Percentiles rank a stretch among this genome's conserved stretches.
phyloP scores from a whole-genome alignment of 2,797 vertebrate genomes.

The Gallinago nigripennis region DNA sequence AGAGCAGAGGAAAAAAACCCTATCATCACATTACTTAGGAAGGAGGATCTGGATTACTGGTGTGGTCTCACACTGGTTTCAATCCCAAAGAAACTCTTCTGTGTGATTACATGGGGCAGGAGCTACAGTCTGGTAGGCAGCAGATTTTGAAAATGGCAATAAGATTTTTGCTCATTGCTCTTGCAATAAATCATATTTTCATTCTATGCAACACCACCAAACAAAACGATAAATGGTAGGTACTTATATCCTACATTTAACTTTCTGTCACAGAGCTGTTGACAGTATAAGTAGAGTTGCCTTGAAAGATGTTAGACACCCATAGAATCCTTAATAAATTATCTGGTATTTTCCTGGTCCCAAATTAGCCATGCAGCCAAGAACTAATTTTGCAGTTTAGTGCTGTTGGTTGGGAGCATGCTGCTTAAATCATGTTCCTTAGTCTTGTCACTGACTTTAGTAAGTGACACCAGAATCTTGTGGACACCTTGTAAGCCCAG shows the following conservation, averaged over 20 bases:
- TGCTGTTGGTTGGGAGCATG: not conserved
- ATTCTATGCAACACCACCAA: not conserved
- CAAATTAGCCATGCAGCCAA: not conserved
- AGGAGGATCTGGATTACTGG: not conserved
- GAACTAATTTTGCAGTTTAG: not conserved
- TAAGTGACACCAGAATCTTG: not conserved
- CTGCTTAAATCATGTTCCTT: not conserved
- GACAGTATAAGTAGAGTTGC: not conserved
- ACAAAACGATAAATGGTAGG: not conserved
- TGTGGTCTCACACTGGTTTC: not conserved
- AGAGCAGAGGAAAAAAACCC: fast-evolving
- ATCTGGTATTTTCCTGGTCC: not conserved
- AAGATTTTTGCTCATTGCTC: not conserved
- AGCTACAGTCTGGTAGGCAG: not conserved
- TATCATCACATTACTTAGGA: not conserved
- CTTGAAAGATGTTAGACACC: not conserved
- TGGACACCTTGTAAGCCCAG: not conserved
- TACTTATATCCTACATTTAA: not conserved
- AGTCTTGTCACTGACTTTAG: not conserved
- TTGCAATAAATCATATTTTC: not conserved
- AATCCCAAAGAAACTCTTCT: not conserved
- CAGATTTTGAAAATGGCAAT: not conserved
- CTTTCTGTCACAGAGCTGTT: not conserved
- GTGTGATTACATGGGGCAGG: not conserved
- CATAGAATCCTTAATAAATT: not conserved